These are phyloP conservation scores for Limnothrissa miodon DNA, from an alignment of 2,113 vertebrate genomes.

Conservation along the genomic window DNA sequence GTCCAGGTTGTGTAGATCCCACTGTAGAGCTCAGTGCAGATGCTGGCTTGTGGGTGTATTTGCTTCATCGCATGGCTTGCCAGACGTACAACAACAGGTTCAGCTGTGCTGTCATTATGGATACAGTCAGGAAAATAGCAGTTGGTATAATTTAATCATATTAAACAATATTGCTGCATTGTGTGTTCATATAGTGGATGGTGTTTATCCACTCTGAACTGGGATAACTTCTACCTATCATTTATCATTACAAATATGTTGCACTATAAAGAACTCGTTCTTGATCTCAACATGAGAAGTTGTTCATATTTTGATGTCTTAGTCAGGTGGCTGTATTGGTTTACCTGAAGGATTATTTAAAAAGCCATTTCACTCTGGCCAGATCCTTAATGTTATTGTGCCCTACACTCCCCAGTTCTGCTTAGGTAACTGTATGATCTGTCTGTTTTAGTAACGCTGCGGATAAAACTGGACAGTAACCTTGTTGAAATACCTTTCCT, in stretches of 20 bases:
- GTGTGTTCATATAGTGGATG: background rate
- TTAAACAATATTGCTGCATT: background rate
- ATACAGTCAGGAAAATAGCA: background rate
- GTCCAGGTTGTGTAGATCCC: background rate
- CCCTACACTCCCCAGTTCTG: background rate
- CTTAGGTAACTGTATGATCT: background rate
- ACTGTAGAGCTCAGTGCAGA: background rate
- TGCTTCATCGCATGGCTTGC: background rate
- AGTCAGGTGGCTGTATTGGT: background rate
- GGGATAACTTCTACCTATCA: background rate
- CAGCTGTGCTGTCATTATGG: background rate
- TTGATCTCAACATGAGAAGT: background rate
- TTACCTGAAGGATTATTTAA: background rate
- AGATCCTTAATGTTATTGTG: background rate
- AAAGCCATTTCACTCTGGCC: background rate
- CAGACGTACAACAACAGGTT: background rate
- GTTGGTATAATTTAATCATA: background rate
- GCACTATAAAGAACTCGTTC: conserved; percentile 3
- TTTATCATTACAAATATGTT: background rate
- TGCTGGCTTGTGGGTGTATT: background rate
- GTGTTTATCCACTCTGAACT: background rate
- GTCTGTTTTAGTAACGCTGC: background rate
- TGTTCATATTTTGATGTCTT: background rate
- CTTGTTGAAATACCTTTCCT: background rate
- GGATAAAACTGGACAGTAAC: background rate